A percentile compares a stretch with the other conserved stretches of the same genome.
phyloP scores from a whole-genome alignment of 2,888 invertebrate genomes.

The Perdita meconis region DNA sequence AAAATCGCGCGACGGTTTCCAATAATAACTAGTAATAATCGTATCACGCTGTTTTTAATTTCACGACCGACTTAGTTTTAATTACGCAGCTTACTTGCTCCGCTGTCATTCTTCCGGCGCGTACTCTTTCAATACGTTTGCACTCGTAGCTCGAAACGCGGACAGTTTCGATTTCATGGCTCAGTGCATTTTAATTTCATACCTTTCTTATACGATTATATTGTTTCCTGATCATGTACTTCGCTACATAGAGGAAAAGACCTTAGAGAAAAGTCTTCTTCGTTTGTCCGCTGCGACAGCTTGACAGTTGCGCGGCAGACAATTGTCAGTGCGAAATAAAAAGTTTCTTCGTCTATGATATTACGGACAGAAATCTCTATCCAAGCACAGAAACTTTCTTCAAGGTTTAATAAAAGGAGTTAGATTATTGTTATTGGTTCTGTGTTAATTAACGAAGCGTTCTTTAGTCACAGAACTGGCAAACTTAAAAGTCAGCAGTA shows the following conservation, averaged over 20 bases:
- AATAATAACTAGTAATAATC: not conserved
- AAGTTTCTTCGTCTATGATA: too few species aligned
- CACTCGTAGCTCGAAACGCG: not conserved
- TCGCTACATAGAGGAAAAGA: not conserved
- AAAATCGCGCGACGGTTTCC: not conserved
- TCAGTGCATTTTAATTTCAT: constrained; percentile 13
- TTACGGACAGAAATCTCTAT: too few species aligned
- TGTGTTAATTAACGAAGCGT: constrained; percentile 6
- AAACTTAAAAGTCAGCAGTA: too few species aligned
- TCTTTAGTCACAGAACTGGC: constrained; percentile 6
- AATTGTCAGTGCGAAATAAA: too few species aligned
- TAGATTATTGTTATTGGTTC: too few species aligned
- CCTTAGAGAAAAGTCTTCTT: too few species aligned
- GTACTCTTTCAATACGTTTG: not conserved
- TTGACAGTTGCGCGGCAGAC: too few species aligned
- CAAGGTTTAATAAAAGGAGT: too few species aligned
- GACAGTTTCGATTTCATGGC: constrained; percentile 15
- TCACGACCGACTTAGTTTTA: not conserved
- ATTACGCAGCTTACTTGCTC: constrained; percentile 1
- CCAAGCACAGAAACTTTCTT: too few species aligned
- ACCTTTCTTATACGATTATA: not conserved
- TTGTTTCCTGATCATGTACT: not conserved
- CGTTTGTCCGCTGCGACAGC: too few species aligned
- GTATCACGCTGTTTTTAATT: not conserved
- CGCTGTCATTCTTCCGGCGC: not conserved